These are phyloP conservation scores for Acromyrmex heyeri DNA, from an alignment of 1,140 invertebrate species.

Conservation along the genomic window DNA sequence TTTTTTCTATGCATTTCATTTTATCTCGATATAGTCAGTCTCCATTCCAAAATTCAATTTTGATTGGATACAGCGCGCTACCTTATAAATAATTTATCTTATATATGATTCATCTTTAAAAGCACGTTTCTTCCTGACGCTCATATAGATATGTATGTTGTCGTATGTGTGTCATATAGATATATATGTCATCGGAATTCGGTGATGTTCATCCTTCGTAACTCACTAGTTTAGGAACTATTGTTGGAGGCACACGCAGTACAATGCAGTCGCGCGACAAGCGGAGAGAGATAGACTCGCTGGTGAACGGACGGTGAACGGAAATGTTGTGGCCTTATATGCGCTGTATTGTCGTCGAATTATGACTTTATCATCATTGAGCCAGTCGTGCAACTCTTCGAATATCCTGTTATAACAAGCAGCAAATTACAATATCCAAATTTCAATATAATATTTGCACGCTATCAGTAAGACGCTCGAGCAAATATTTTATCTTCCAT, in stretches of 20 bases:
- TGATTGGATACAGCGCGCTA: neutral
- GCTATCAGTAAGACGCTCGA: neutral
- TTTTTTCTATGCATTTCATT: neutral
- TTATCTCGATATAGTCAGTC: neutral
- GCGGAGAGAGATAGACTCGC: neutral
- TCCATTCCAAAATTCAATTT: constrained; percentile 51
- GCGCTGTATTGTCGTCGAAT: constrained; percentile 50
- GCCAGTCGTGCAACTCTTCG: constrained; percentile 1
- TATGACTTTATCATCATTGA: constrained; percentile 49
- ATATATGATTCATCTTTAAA: neutral
- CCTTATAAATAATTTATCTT: constrained; percentile 68
- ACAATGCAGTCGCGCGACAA: constrained; percentile 30
- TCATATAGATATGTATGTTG: constrained; percentile 38
- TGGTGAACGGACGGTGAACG: constrained; percentile 24
- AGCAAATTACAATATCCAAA: constrained; percentile 21
- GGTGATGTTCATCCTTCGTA: neutral
- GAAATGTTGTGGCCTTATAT: constrained; percentile 54
- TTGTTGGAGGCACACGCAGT: constrained; percentile 25
- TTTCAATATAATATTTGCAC: constrained; percentile 1
- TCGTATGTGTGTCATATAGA: too few relatives aligned
- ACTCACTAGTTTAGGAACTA: constrained; percentile 45
- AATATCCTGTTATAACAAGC: constrained; percentile 19
- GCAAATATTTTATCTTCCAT: neutral
- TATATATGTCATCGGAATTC: constrained; percentile 22
- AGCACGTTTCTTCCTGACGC: constrained; percentile 13